Conservation (phyloP, 2,797 vertebrate genomes). For the Mus caroli region DNA sequence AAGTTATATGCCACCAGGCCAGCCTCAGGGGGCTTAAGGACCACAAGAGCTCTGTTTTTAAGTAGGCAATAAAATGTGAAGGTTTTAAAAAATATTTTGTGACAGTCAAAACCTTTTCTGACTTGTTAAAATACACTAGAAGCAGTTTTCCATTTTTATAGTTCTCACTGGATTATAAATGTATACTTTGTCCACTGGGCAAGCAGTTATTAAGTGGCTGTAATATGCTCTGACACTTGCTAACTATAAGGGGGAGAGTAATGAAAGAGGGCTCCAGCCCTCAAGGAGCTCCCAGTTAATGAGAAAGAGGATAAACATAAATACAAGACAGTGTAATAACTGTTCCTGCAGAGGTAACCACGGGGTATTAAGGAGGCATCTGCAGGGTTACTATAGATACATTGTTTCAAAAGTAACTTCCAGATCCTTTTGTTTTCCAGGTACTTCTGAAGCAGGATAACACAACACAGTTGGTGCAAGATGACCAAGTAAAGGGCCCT, state of each 20-base stretch:
- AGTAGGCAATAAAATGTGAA: slow-evolving; percentile 6
- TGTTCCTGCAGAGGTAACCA: slow-evolving; percentile 18
- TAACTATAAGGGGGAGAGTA: slow-evolving; percentile 35
- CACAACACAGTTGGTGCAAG: slow-evolving; percentile 97
- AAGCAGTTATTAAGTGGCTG: slow-evolving; percentile 56
- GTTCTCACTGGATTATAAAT: slow-evolving; percentile 54
- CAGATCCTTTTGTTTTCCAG: slow-evolving; percentile 87
- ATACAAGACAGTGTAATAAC: slow-evolving; percentile 18
- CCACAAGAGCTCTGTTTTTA: slow-evolving; percentile 40
- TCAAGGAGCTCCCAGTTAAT: slow-evolving; percentile 60
- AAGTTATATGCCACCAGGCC: neutral
- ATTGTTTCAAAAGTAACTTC: slow-evolving; percentile 64
- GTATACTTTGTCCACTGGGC: slow-evolving; percentile 52
- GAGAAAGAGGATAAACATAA: slow-evolving; percentile 50
- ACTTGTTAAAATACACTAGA: slow-evolving; percentile 52
- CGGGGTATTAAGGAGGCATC: slow-evolving; percentile 39
- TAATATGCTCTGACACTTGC: slow-evolving; percentile 45
- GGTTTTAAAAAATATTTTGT: neutral
- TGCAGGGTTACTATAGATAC: neutral
- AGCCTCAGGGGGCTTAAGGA: slow-evolving; percentile 5
- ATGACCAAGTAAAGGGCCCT: slow-evolving; percentile 98
- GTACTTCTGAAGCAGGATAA: slow-evolving; percentile 96
- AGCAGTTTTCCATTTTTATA: slow-evolving; percentile 46
- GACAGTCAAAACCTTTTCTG: slow-evolving; percentile 56
- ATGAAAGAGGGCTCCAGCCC: neutral